Evolutionary conservation across 2,113 vertebrate species (phyloP).

Genomic region (Gila orcuttii): DNA sequence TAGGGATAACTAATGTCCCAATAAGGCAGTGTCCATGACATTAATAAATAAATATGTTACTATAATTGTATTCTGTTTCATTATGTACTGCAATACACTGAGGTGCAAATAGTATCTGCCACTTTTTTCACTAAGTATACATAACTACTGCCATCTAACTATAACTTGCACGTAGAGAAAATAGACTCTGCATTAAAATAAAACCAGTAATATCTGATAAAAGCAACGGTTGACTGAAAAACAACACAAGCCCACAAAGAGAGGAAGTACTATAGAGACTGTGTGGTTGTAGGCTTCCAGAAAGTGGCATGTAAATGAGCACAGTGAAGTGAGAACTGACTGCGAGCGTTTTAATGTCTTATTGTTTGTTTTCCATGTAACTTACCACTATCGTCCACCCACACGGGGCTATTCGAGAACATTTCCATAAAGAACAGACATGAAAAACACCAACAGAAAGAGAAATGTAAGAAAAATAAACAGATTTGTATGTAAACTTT

Average conservation of each 20-base stretch:
- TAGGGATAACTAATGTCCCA: not conserved
- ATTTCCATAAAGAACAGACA: not conserved
- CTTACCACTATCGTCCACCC: conserved; percentile 22
- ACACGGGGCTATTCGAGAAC: conserved; percentile 37
- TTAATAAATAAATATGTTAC: not conserved
- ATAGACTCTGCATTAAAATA: conserved; percentile 7
- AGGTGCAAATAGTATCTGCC: not conserved
- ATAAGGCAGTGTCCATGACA: not conserved
- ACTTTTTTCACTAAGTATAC: not conserved
- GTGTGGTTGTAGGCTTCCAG: conserved; percentile 35
- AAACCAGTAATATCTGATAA: not conserved
- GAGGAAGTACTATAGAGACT: conserved; percentile 5
- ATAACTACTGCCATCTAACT: not conserved
- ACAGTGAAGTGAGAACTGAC: not conserved
- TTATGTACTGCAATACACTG: not conserved
- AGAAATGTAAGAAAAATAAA: not conserved
- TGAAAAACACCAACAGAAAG: not conserved
- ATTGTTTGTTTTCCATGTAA: conserved; percentile 18
- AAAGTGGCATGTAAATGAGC: conserved; percentile 35
- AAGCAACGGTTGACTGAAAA: not conserved
- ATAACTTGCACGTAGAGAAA: not conserved
- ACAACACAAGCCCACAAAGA: not conserved
- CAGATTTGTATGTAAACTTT: not conserved
- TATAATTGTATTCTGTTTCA: not conserved
- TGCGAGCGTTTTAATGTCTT: not conserved